Conservation (phyloP, 2,888 invertebrate genomes). For the Ectobius pallidus region DNA sequence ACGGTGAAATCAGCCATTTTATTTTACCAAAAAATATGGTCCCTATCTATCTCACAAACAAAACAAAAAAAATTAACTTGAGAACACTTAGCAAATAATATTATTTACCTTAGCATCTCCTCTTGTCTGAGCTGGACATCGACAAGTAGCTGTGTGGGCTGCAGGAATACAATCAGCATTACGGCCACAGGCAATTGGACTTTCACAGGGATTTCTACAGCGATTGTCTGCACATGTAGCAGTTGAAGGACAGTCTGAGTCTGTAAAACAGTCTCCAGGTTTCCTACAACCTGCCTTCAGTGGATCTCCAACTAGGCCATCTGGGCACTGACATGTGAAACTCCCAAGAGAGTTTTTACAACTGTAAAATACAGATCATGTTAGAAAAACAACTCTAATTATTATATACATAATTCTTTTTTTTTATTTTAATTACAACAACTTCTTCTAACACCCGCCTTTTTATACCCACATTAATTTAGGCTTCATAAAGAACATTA, state of each 20-base stretch:
- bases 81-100: no score
- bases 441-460: not conserved
- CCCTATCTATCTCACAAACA: no score
- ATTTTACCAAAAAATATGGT: no score
- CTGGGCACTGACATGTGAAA: conserved; percentile 76
- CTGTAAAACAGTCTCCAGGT: conserved; percentile 82
- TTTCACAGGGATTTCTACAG: conserved; percentile 80
- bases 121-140: conserved; percentile 74
- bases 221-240: conserved; percentile 76
- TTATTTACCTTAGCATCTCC: conserved; percentile 69
- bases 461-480: no score
- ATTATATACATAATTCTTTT: not conserved
- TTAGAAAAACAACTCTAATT: no score
- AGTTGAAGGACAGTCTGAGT: conserved; percentile 78
- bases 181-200: conserved; percentile 68
- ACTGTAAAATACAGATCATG: conserved; percentile 48
- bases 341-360: conserved; percentile 82
- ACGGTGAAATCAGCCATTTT: no score
- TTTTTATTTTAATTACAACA: not conserved
- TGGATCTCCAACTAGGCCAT: conserved; percentile 81
- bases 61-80: no score
- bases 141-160: conserved; percentile 73
- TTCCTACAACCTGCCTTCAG: conserved; percentile 74
- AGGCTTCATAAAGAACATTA: no score
- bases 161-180: conserved; percentile 76